Evolutionary conservation across 2,888 invertebrate genomes (phyloP).

Genomic region (Microctonus hyperodae): DNA sequence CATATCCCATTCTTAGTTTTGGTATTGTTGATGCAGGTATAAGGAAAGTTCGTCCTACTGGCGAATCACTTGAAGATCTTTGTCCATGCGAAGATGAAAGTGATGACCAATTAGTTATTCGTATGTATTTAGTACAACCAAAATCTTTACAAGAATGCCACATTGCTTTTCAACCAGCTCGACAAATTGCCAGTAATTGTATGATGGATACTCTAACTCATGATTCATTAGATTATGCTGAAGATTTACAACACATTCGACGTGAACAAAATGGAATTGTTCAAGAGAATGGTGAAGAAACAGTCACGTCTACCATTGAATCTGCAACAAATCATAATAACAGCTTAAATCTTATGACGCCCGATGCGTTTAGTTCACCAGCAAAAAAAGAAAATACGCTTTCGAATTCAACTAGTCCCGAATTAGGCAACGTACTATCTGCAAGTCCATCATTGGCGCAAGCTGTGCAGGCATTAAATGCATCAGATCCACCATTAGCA

Average conservation of each 20-base stretch:
- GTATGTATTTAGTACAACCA: conserved; percentile 84
- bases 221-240: conserved; percentile 54
- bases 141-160: conserved; percentile 88
- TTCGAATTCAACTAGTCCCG: conserved; percentile 58
- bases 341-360: conserved; percentile 81
- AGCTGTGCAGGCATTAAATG: conserved; percentile 53
- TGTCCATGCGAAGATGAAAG: conserved; percentile 66
- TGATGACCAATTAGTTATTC: conserved; percentile 66
- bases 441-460: conserved; percentile 55
- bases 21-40: conserved; percentile 82
- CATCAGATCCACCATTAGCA: conserved; percentile 52
- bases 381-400: conserved; percentile 64
- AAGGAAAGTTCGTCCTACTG: conserved; percentile 54
- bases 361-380: conserved; percentile 80
- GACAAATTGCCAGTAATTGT: conserved; percentile 46
- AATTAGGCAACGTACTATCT: conserved; percentile 52
- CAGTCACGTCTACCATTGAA: conserved; percentile 58
- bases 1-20: conserved; percentile 88
- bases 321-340: conserved; percentile 57
- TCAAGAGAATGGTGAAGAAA: conserved; percentile 52
- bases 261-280: conserved; percentile 56
- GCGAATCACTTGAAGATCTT: conserved; percentile 66
- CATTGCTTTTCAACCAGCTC: conserved; percentile 68
- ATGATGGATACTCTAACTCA: conserved; percentile 55
- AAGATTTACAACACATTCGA: conserved; percentile 51